Evolutionary conservation across 2,888 invertebrate genomes (phyloP), one percentile per base, ranked within the genome.

Genomic region (Netelia fuscicornis): DNA sequence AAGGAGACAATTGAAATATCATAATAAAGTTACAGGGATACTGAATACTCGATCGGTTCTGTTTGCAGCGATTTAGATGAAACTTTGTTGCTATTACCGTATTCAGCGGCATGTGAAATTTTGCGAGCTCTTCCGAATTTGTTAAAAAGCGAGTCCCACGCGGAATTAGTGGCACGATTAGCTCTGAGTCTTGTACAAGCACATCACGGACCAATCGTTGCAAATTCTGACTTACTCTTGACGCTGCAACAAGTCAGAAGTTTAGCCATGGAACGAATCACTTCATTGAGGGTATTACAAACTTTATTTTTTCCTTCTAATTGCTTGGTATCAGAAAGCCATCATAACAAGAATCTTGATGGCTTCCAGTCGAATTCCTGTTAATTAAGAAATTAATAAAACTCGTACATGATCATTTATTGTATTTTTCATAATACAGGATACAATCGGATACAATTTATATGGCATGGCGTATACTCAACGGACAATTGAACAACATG

Each of bases 41-140:
- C 1, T 37, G 37, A 56, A 11, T 60, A 42, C 68, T 67, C 62
- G 56, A n/a, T 23, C 81, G 75, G 81, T 79, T 52, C 9, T 84
- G 58, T 17, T 58, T 95, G 5, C 94, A 98, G 99, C 92, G 98
- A 99, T 91, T 94, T 99, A 84, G 98, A 99, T 94, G 98, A 98
- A 94, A 96, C 98, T 0, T 94, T 99, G 0, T 94, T 99, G 0
- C 94, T 98, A 11, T 94, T 99, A 62, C 98, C 99, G 1, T 98
- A 98, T 92, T 95, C 96, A 71, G 95, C 96, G 74, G 98, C 98
- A 1, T 96, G 97, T 90, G 96, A 97, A 72, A 94, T 99, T 68
- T 94, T 99, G 0, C 95, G 96, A 81, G 94, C 96, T 90, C 94
- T 99, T 84, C 96, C 97, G 0, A 92, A 94, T 6, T 94, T 98